phyloP scores from a whole-genome alignment of 2,113 vertebrate genomes.

The Leptosomus discolor region DNA sequence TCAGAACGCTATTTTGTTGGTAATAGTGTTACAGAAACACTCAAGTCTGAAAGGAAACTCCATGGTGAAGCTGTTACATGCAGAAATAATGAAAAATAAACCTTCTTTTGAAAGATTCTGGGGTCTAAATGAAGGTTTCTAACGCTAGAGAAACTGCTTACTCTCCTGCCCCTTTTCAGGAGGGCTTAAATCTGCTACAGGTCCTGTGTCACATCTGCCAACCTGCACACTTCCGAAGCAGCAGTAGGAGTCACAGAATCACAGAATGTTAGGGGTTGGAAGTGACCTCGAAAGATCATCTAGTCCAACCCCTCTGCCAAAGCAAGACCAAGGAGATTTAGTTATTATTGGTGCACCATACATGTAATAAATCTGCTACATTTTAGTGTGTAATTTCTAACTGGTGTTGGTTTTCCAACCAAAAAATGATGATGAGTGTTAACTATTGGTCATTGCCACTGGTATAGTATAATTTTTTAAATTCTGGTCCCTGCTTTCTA shows the following conservation, averaged over 20 bases:
- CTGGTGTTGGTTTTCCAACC: neutral
- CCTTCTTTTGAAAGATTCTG: neutral
- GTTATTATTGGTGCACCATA: neutral
- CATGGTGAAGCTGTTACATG: neutral
- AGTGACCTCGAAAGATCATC: no score
- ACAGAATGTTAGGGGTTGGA: no score
- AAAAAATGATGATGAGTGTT: neutral
- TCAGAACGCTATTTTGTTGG: neutral
- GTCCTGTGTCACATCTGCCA: neutral
- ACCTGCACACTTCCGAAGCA: neutral
- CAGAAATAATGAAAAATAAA: neutral
- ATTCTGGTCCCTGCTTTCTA: accelerated
- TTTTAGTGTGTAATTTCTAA: neutral
- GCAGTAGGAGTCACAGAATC: no score
- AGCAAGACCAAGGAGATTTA: neutral
- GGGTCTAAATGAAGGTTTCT: neutral
- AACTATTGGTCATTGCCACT: neutral
- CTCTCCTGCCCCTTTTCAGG: neutral
- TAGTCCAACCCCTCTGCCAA: no score
- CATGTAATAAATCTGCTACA: neutral
- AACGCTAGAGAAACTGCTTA: neutral
- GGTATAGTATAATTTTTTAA: neutral
- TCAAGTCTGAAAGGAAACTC: neutral
- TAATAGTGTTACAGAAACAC: neutral
- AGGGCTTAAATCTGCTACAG: neutral